Evolutionary conservation across 1,140 invertebrate species (phyloP).

Genomic region (Neoseiulus cucumeris): DNA sequence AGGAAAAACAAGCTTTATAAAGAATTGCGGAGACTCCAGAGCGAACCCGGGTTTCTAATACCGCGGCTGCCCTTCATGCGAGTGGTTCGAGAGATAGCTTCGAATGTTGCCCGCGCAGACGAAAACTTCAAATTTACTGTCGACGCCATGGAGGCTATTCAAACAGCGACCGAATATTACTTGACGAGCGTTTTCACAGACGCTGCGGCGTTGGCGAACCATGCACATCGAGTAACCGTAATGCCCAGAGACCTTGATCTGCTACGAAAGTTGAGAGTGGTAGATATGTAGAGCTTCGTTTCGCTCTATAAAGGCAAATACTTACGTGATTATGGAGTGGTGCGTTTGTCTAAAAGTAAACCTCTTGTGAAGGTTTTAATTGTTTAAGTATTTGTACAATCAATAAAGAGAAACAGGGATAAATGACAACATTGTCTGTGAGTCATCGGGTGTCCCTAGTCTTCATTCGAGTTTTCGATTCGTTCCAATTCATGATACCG

Average conservation of each 20-base stretch:
- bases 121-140: not conserved
- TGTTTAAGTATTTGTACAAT: too few species aligned
- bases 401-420: too few species aligned
- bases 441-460: too few species aligned
- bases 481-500: too few species aligned
- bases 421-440: too few species aligned
- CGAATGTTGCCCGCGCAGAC: not conserved
- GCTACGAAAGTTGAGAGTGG: not conserved
- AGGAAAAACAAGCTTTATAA: not conserved
- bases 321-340: too few species aligned
- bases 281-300: not conserved
- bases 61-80: constrained; percentile 1
- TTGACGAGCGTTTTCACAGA: not conserved
- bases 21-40: not conserved
- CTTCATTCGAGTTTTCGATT: too few species aligned
- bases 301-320: too few species aligned
- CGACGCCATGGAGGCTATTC: not conserved
- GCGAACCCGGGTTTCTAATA: not conserved
- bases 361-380: too few species aligned
- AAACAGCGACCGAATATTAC: not conserved
- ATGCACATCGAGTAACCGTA: not conserved
- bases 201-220: not conserved
- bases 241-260: not conserved
- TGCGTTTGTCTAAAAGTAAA: too few species aligned
- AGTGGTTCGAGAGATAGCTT: not conserved